Conservation (phyloP, 1,140 invertebrate species). For the Drosophila tsacasi region DNA sequence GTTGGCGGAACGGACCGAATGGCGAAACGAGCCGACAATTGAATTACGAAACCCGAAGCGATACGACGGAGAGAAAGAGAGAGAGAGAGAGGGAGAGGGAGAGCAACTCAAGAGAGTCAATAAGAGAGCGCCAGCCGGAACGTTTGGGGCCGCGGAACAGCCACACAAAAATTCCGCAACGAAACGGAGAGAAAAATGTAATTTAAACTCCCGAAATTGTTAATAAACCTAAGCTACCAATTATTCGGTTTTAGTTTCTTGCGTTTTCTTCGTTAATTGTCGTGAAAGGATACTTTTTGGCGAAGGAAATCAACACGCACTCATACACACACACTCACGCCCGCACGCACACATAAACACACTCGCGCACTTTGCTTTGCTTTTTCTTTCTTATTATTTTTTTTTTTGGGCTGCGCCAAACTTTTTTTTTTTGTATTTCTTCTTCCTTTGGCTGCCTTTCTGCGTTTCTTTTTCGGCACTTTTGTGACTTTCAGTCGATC, state of each 20-base stretch:
- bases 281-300: constrained; percentile 24
- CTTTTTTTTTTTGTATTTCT: constrained; percentile 39
- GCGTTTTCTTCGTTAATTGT: constrained; percentile 8
- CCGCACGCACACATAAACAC: constrained; percentile 45
- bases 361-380: constrained; percentile 67
- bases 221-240: constrained; percentile 31
- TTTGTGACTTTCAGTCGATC: constrained; percentile 52
- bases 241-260: constrained; percentile 16
- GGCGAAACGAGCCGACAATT: constrained; percentile 62
- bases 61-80: constrained; percentile 36
- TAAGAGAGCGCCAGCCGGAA: constrained; percentile 43
- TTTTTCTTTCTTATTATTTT: constrained; percentile 50
- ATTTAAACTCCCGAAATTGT: constrained; percentile 24
- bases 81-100: constrained; percentile 16
- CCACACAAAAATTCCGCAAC: constrained; percentile 78
- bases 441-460: constrained; percentile 19
- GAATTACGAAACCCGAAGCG: constrained; percentile 76
- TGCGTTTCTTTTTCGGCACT: constrained; percentile 43
- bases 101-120: constrained; percentile 11
- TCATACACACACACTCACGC: constrained; percentile 32
- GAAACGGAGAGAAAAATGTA: constrained; percentile 52
- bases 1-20: constrained; percentile 44
- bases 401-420: constrained; percentile 70
- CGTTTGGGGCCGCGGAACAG: constrained; percentile 64
- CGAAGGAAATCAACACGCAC: constrained; percentile 49